These are phyloP conservation scores for Caenorhabditis plicata DNA, from an alignment of 2,888 invertebrate genomes.

Conservation along the genomic window DNA sequence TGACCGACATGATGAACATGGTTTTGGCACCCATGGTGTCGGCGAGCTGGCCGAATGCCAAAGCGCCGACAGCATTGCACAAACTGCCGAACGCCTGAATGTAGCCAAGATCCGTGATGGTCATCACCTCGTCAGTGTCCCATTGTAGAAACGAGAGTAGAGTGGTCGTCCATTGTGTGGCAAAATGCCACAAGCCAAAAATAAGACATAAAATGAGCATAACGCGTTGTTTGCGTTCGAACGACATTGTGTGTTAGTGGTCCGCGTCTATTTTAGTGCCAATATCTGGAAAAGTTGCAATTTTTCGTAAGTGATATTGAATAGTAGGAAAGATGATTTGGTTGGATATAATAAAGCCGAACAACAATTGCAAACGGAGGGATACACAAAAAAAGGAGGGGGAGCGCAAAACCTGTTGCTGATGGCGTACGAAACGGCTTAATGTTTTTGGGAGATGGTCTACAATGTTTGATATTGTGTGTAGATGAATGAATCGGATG, in stretches of 20 bases:
- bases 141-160: conserved; percentile 65
- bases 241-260: conserved; percentile 30
- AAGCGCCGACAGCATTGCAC: conserved; percentile 62
- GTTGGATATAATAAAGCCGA: too few species aligned
- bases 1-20: conserved; percentile 59
- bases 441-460: too few species aligned
- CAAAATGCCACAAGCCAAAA: conserved; percentile 64
- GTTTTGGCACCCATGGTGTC: conserved; percentile 61
- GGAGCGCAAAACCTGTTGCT: not conserved
- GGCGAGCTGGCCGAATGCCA: conserved; percentile 62
- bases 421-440: not conserved
- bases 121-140: conserved; percentile 63
- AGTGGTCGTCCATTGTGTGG: conserved; percentile 65
- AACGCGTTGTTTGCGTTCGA: conserved; percentile 56
- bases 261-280: too few species aligned
- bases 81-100: conserved; percentile 64
- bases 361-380: not conserved
- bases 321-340: too few species aligned
- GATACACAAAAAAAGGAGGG: not conserved
- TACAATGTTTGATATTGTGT: too few species aligned
- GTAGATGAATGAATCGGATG: too few species aligned
- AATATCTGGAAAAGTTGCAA: too few species aligned
- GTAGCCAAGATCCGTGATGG: conserved; percentile 63
- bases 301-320: too few species aligned
- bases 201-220: conserved; percentile 60